Percentiles rank a stretch among this genome's conserved stretches.
These are phyloP conservation scores for Trogon melanurus DNA, from an alignment of 2,113 vertebrate genomes.

Conservation along the genomic window DNA sequence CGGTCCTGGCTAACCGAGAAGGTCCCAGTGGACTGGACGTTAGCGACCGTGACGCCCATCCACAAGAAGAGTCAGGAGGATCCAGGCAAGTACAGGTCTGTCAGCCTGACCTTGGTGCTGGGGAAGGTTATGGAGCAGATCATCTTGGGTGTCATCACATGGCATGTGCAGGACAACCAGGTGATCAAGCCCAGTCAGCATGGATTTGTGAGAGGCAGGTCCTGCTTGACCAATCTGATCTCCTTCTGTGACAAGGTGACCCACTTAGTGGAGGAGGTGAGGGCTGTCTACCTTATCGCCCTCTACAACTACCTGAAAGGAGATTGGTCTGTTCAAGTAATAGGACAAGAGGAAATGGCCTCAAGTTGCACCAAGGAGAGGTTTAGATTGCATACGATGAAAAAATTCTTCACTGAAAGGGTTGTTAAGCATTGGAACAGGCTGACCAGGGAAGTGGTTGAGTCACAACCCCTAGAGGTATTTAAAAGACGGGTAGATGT, in stretches of 20 bases:
- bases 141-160: background rate
- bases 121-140: background rate
- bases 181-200: background rate
- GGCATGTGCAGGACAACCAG: background rate
- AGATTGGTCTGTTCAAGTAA: no score
- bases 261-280: background rate
- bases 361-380: no score
- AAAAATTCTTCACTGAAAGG: background rate
- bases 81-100: background rate
- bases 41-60: no score
- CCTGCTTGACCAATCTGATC: background rate
- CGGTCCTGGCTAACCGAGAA: background rate
- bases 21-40: no score
- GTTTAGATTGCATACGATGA: no score
- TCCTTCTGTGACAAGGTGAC: background rate
- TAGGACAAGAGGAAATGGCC: no score
- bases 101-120: background rate
- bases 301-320: no score
- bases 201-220: background rate
- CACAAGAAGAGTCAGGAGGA: no score
- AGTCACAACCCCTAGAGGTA: background rate
- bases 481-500: background rate
- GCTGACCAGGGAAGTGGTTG: background rate
- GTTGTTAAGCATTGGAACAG: background rate
- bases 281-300: background rate